Base-by-base conservation (phyloP, 1,140 invertebrate species). In the Drosophila cardini region DNA sequence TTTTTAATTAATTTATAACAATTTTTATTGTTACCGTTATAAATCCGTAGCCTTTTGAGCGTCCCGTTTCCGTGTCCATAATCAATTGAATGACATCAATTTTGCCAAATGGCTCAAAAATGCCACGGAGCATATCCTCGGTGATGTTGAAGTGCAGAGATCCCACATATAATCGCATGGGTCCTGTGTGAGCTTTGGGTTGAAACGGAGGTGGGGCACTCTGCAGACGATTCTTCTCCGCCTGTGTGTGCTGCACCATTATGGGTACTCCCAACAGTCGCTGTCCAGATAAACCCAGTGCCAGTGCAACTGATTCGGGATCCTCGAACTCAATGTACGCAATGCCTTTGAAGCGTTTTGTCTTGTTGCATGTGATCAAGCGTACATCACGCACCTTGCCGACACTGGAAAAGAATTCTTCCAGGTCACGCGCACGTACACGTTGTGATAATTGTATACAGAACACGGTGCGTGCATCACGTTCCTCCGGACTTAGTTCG, bases 91-190 rank as follows among this genome's bases (percentile, higher is more conserved):
- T 99, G 72, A 96, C 97, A 91, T 99, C 98, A 91, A 99, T 98
- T 94, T 98, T 98, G 58, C 99, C 99, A 93, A 99, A 99, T 1
- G 99, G 99, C 93, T 99, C 99, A 93, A 99, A 99, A 68, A 99
- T 99, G 26, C 98, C 98, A 75, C 96, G 93, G 16, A 99, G 93
- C 99, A 99, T 99, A 64, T 99, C 98, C 93, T 99, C 98, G 13
- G 98, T 99, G 58, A 99, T 99, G 91, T 99, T 99, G 87, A 99
- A 99, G 93, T 99, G 99, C 26, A 99, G 93, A 30, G 98, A 99
- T 8, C 98, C 98, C 61, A 99, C 98, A 93, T 99, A 99, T 0
- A 99, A 93, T 90, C 98, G 95, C 95, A 99, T 98, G 2, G 99
- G 99, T 40, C 99, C 98, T 57, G 93, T 93, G 87, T 95, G 94